Conservation (phyloP, 1,140 invertebrate species). For the Drepana arcuata region DNA sequence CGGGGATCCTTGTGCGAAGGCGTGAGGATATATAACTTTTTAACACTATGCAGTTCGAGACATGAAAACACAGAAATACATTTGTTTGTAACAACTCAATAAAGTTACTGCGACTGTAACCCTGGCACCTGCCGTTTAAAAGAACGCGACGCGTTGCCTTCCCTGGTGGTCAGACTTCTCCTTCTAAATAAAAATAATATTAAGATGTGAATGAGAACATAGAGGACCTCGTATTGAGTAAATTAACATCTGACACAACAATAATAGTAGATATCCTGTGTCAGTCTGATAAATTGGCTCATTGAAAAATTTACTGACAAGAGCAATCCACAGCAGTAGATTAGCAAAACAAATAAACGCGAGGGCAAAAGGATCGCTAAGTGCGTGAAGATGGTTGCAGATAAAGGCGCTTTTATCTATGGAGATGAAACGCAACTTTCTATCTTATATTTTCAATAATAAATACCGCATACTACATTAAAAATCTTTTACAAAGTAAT, state of each 20-base stretch:
- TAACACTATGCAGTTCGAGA: too few relatives aligned
- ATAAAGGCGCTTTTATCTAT: neutral
- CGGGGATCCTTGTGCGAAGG: too few relatives aligned
- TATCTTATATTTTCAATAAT: too few relatives aligned
- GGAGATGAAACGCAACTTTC: neutral
- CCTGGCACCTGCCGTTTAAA: neutral
- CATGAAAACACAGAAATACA: too few relatives aligned
- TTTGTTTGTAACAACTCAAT: too few relatives aligned
- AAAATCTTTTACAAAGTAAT: constrained; percentile 2
- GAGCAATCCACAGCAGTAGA: constrained; percentile 45
- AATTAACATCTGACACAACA: constrained; percentile 9
- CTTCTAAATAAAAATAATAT: neutral
- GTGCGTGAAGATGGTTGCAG: constrained; percentile 12
- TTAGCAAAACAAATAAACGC: constrained; percentile 33
- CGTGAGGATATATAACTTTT: too few relatives aligned
- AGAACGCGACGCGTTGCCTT: neutral
- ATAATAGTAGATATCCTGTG: too few relatives aligned
- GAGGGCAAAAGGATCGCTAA: constrained; percentile 19
- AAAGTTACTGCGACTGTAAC: neutral
- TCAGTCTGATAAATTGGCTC: constrained; percentile 28
- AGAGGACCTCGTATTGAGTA: neutral
- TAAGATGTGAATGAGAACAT: neutral
- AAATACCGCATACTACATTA: neutral
- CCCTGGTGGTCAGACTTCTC: neutral
- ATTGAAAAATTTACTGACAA: constrained; percentile 30